Conservation (phyloP, 2,797 vertebrate genomes). For the Tachyglossus aculeatus region DNA sequence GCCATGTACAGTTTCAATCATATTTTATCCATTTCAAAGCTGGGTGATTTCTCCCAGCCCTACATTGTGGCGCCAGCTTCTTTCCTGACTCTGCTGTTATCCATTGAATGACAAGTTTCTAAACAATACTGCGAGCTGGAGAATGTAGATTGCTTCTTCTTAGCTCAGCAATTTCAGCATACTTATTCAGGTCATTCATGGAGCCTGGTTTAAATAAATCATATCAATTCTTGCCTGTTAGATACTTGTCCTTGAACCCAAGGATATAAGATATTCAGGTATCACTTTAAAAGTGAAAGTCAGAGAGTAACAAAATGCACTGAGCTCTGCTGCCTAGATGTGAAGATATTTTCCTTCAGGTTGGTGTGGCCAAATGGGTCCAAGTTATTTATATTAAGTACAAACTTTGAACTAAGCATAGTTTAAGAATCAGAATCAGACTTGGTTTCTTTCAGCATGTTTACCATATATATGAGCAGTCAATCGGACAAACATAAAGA, state of each 20-base stretch:
- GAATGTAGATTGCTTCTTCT: constrained; percentile 13
- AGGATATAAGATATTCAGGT: constrained; percentile 9
- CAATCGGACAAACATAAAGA: too few species aligned
- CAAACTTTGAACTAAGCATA: too few species aligned
- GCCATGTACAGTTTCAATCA: constrained; percentile 1
- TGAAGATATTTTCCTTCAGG: too few species aligned
- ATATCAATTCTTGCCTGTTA: constrained; percentile 42
- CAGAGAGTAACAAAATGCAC: background rate
- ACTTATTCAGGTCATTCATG: constrained; percentile 27
- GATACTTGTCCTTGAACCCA: constrained; percentile 48
- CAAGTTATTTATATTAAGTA: too few species aligned
- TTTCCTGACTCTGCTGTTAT: background rate
- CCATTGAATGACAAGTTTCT: background rate
- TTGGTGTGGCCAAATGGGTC: too few species aligned
- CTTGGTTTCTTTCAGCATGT: too few species aligned
- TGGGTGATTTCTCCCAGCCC: constrained; percentile 14
- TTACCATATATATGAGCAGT: too few species aligned
- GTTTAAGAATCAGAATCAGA: too few species aligned
- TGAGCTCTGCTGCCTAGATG: too few species aligned
- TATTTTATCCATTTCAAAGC: constrained; percentile 20
- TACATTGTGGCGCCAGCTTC: background rate
- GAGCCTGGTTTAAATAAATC: constrained; percentile 55
- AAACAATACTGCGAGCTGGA: background rate
- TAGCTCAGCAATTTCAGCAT: constrained; percentile 41
- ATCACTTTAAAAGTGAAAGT: constrained; percentile 19